Evolutionary conservation across 2,113 vertebrate genomes (phyloP).

Genomic region (Nibea albiflora): DNA sequence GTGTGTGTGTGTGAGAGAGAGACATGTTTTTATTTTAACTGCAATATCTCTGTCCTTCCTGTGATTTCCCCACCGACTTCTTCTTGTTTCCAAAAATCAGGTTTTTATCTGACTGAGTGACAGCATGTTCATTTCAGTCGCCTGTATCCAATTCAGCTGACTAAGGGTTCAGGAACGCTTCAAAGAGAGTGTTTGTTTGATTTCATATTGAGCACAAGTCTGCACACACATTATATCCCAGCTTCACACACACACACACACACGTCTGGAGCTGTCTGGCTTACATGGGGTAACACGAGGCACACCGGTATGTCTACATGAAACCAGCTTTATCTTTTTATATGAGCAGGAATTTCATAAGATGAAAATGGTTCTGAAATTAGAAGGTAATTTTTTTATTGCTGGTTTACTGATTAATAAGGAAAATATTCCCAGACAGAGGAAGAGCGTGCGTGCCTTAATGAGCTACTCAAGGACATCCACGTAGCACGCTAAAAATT

Average conservation of each 20-base stretch:
- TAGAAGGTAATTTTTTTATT: conserved; percentile 9
- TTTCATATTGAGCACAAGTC: conserved; percentile 44
- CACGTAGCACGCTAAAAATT: conserved; percentile 12
- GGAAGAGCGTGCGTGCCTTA: conserved; percentile 1
- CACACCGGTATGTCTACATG: background rate
- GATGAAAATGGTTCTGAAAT: conserved; percentile 9
- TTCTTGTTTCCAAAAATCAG: conserved; percentile 15
- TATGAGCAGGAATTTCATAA: conserved; percentile 1
- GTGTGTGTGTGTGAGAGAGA: background rate
- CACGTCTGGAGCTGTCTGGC: conserved; percentile 37
- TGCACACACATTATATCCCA: conserved; percentile 29
- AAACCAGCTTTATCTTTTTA: conserved; percentile 7
- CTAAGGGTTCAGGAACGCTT: conserved; percentile 17
- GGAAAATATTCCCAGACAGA: conserved; percentile 3
- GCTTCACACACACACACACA: conserved; percentile 16
- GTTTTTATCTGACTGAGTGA: conserved; percentile 28
- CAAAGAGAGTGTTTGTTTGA: conserved; percentile 44
- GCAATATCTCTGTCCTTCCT: conserved; percentile 32
- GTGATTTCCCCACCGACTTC: conserved; percentile 10
- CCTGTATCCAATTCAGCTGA: conserved; percentile 43
- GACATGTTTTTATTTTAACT: conserved; percentile 42
- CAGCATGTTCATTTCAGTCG: conserved; percentile 24
- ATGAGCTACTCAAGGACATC: conserved; percentile 47
- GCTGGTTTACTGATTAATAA: conserved; percentile 2
- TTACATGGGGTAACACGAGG: background rate